Conservation (phyloP, 2,113 vertebrate species). For the Pongo abelii region DNA sequence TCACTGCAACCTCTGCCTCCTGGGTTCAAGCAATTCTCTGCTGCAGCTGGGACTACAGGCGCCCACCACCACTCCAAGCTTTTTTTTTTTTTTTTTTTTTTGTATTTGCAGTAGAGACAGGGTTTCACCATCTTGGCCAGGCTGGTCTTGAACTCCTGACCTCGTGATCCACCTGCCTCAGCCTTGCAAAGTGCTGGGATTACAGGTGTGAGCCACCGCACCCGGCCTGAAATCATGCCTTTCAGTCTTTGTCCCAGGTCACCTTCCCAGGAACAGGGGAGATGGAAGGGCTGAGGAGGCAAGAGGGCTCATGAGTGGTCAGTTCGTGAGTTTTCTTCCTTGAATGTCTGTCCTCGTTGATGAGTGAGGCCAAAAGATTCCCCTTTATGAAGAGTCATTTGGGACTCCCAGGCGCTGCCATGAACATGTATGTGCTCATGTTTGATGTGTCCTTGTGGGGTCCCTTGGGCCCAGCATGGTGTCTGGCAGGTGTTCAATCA, state of each 20-base stretch:
- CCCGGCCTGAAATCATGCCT: neutral
- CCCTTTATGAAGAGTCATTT: neutral
- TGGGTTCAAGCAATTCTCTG: no score
- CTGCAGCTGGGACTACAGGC: no score
- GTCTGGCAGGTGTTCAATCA: conserved; percentile 27
- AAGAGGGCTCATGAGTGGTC: neutral
- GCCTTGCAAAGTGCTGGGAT: no score
- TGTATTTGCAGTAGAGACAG: no score
- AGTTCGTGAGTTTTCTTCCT: neutral
- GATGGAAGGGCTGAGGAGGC: neutral
- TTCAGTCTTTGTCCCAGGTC: neutral
- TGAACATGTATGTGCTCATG: neutral
- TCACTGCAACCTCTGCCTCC: no score
- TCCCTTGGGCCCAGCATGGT: neutral
- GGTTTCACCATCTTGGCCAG: no score
- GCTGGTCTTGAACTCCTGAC: no score
- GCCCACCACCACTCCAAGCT: no score
- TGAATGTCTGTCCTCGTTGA: neutral
- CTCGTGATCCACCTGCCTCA: no score
- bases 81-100: no score
- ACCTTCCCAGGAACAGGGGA: neutral
- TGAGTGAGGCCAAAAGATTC: neutral
- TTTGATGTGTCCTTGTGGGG: neutral
- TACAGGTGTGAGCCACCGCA: no score
- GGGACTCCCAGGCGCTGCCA: neutral